These are phyloP conservation scores for Drosophila jambulina DNA, from an alignment of 1,140 invertebrate species.

Conservation along the genomic window DNA sequence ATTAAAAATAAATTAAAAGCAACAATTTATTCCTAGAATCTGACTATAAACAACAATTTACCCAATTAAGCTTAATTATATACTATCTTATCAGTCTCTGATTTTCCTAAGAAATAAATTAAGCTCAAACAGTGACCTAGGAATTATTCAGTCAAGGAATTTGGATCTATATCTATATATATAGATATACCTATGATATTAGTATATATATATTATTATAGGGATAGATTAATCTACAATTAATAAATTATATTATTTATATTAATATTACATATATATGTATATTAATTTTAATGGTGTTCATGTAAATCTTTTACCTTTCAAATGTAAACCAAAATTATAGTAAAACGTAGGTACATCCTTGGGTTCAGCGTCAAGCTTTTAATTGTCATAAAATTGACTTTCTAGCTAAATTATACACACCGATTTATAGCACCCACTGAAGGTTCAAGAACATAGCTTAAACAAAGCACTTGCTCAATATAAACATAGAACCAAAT, in stretches of 20 bases:
- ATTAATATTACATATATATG: too few relatives aligned
- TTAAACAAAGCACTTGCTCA: not conserved
- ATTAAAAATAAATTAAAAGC: not conserved
- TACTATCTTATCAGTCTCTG: not conserved
- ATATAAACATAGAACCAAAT: not conserved
- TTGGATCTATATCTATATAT: too few relatives aligned
- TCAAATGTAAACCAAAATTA: not conserved
- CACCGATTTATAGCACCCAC: not conserved
- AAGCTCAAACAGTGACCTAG: too few relatives aligned
- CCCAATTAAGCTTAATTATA: not conserved
- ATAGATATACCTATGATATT: too few relatives aligned
- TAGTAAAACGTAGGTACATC: not conserved
- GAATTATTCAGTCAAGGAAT: too few relatives aligned
- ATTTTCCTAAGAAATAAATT: not conserved
- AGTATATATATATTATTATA: too few relatives aligned
- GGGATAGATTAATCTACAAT: too few relatives aligned
- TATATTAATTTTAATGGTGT: too few relatives aligned
- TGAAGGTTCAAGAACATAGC: not conserved
- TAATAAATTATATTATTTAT: too few relatives aligned
- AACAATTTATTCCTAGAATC: not conserved
- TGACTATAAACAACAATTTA: too few relatives aligned
- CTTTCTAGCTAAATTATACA: not conserved
- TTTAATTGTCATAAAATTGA: not conserved
- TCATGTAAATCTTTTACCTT: too few relatives aligned
- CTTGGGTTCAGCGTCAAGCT: not conserved